phyloP scores from a whole-genome alignment of 2,888 invertebrate genomes.

The Sisyra terminalis region DNA sequence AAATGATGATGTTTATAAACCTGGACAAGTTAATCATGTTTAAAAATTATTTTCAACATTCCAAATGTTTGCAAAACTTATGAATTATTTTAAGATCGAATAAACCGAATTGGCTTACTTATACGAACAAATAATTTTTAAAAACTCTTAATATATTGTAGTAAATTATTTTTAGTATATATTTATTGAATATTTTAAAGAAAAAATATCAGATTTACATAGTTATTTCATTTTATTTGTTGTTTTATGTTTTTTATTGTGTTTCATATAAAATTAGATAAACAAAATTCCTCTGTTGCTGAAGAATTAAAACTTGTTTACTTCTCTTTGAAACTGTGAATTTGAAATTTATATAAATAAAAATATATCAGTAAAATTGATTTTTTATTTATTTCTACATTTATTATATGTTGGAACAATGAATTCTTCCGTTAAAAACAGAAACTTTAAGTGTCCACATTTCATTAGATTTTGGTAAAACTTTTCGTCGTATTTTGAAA shows the following conservation, averaged over 20 bases:
- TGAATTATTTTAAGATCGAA: neutral
- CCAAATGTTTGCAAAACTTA: neutral
- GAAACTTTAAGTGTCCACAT: too few relatives aligned
- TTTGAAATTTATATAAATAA: too few relatives aligned
- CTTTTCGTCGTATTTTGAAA: too few relatives aligned
- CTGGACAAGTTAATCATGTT: conserved; percentile 21
- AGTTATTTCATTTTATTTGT: neutral
- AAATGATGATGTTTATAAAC: conserved; percentile 15
- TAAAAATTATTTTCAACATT: conserved; percentile 14
- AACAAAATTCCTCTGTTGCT: too few relatives aligned
- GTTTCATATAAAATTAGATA: too few relatives aligned
- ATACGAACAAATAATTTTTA: neutral
- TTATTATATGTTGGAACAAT: too few relatives aligned
- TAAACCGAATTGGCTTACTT: neutral
- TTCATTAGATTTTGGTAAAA: too few relatives aligned
- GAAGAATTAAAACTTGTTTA: too few relatives aligned
- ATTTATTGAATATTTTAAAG: neutral
- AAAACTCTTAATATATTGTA: neutral
- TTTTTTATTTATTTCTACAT: too few relatives aligned
- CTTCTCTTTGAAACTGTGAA: too few relatives aligned
- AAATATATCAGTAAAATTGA: too few relatives aligned
- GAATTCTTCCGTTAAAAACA: neutral
- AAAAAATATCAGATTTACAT: conserved; percentile 1
- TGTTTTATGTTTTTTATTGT: neutral
- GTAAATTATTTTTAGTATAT: neutral